These are phyloP conservation scores for Paramormyrops kingsleyae DNA, from an alignment of 2,113 vertebrate species.

Conservation along the genomic window DNA sequence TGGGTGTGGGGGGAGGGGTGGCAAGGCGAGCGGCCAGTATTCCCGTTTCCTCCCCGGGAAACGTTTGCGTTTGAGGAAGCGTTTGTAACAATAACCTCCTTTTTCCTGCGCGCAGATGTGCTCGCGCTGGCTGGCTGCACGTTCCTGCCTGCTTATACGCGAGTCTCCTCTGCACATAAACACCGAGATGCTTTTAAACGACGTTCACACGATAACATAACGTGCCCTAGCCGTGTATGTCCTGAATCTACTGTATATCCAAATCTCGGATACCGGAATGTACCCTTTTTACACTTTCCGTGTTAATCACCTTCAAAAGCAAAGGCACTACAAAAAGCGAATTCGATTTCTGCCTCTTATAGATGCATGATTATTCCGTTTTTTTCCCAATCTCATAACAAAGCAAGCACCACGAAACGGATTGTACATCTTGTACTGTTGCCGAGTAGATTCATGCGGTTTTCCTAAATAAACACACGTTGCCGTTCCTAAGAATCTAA, in stretches of 20 bases:
- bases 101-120: conserved; percentile 24
- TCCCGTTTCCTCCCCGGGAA: conserved; percentile 20
- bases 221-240: not conserved
- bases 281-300: not conserved
- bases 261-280: not conserved
- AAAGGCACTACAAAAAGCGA: not conserved
- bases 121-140: not conserved
- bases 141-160: no score
- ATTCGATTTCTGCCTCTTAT: not conserved
- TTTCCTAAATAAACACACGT: not conserved
- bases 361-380: not conserved
- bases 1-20: not conserved
- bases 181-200: not conserved
- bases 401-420: not conserved
- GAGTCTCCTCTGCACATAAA: not conserved
- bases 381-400: not conserved
- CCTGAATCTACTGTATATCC: not conserved
- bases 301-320: not conserved
- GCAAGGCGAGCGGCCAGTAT: not conserved
- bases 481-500: not conserved
- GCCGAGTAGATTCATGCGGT: not conserved
- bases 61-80: conserved; percentile 18
- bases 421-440: not conserved
- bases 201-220: not conserved
- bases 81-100: conserved; percentile 27